Conservation (phyloP, 2,888 invertebrate species). For the Megaustenia siamemsis region DNA sequence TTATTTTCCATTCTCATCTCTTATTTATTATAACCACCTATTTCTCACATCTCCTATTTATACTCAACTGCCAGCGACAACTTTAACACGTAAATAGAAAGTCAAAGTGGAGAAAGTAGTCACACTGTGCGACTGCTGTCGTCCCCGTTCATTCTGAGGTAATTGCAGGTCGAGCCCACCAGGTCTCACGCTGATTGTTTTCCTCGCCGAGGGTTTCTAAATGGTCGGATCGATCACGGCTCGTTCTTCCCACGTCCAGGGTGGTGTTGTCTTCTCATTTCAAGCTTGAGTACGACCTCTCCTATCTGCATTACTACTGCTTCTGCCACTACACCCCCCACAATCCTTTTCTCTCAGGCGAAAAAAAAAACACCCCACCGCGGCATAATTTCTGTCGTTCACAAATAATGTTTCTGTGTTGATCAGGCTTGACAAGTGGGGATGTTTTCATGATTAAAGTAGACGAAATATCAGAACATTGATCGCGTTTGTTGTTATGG, state of each 20-base stretch:
- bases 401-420: too few species aligned
- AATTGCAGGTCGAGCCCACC: slow-evolving; percentile 4
- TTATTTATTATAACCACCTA: too few species aligned
- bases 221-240: slow-evolving; percentile 16
- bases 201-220: slow-evolving; percentile 3
- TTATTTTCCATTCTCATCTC: too few species aligned
- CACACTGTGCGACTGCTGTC: slow-evolving; percentile 5
- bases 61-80: not conserved
- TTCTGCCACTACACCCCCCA: not conserved
- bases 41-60: too few species aligned
- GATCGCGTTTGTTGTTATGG: too few species aligned
- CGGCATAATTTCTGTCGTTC: too few species aligned
- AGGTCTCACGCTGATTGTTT: slow-evolving; percentile 24
- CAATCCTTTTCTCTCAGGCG: not conserved
- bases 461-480: too few species aligned
- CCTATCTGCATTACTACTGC: not conserved
- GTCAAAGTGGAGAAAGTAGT: not conserved
- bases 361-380: not conserved
- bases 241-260: not conserved
- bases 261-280: not conserved
- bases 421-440: too few species aligned
- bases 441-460: too few species aligned
- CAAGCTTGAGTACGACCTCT: not conserved
- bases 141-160: not conserved
- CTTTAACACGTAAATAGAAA: not conserved